These are phyloP conservation scores for Orcinus orca DNA, from an alignment of 2,113 vertebrate genomes.

Conservation along the genomic window DNA sequence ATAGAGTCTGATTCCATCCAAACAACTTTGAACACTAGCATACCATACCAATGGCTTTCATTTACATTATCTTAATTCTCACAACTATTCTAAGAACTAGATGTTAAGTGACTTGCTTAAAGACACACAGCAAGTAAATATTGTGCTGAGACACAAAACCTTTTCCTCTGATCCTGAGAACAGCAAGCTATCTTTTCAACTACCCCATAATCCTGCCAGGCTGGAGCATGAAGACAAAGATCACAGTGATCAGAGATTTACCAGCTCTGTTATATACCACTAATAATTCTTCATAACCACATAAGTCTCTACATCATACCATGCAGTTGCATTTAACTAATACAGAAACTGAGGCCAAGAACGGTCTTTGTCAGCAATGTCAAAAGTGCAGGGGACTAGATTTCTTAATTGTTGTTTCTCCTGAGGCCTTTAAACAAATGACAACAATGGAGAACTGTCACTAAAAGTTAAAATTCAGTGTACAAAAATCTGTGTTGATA, in stretches of 20 bases:
- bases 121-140: not conserved
- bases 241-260: not conserved
- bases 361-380: not conserved
- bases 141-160: not conserved
- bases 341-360: not conserved
- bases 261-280: not conserved
- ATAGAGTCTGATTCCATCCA: not conserved
- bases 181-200: not conserved
- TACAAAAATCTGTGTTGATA: not conserved
- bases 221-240: not conserved
- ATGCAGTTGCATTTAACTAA: not conserved
- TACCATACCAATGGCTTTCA: not conserved
- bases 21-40: not conserved
- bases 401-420: constrained; percentile 44
- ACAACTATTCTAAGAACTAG: not conserved
- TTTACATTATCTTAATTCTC: not conserved
- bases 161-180: not conserved
- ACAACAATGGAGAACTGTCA: not conserved
- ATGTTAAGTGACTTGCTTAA: not conserved
- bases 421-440: constrained; percentile 32
- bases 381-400: not conserved
- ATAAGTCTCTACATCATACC: not conserved
- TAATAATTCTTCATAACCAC: not conserved
- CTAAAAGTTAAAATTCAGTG: constrained; percentile 43
- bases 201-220: not conserved